Conservation (phyloP, 2,113 vertebrate species). For the Rhegmatorhina hoffmannsi region DNA sequence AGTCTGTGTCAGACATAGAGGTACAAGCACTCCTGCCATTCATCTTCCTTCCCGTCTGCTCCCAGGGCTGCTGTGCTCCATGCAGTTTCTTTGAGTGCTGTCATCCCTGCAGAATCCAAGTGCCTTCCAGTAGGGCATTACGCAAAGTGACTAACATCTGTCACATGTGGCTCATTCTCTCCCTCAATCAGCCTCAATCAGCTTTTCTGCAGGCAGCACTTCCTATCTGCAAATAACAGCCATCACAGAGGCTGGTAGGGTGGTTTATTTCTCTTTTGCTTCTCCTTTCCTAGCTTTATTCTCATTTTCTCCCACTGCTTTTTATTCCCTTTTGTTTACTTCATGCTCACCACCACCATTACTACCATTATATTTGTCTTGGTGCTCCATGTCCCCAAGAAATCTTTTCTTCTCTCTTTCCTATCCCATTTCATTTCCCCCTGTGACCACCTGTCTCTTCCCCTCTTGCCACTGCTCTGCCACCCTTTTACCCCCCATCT, state of each 20-base stretch:
- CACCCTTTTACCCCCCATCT: rapidly evolving
- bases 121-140: slow-evolving; percentile 51
- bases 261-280: background rate
- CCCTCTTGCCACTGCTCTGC: rapidly evolving
- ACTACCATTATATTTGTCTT: background rate
- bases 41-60: background rate
- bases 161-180: slow-evolving; percentile 60
- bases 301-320: background rate
- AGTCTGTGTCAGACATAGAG: slow-evolving; percentile 33
- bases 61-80: background rate
- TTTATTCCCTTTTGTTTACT: background rate
- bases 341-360: background rate
- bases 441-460: background rate
- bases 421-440: background rate
- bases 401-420: background rate
- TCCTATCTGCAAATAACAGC: slow-evolving; percentile 52
- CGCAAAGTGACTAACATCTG: slow-evolving; percentile 39
- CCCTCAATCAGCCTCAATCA: slow-evolving; percentile 66
- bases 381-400: background rate
- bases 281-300: background rate
- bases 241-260: background rate
- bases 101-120: slow-evolving; percentile 29
- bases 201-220: slow-evolving; percentile 49
- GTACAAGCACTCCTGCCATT: background rate
- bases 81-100: slow-evolving; percentile 14